A percentile compares a stretch with the other conserved stretches of the same genome.
These are phyloP conservation scores for Naso thynnoides DNA, from an alignment of 2,797 vertebrate genomes.

Conservation along the genomic window DNA sequence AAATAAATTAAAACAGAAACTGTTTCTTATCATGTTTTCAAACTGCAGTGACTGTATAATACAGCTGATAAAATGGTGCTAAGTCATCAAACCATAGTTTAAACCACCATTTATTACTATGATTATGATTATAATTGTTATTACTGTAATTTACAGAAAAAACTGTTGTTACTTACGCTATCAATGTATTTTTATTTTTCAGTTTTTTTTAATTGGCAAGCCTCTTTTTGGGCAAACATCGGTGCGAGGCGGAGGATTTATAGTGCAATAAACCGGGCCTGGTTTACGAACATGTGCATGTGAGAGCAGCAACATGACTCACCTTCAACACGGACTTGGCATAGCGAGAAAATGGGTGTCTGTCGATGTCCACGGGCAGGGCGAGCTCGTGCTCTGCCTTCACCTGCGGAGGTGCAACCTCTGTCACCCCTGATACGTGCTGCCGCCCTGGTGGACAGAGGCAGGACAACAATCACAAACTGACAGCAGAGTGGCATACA, in stretches of 20 bases:
- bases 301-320: not conserved
- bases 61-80: not conserved
- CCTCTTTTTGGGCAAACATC: too few species aligned
- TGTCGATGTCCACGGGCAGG: constrained; percentile 89
- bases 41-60: not conserved
- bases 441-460: constrained; percentile 77
- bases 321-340: constrained; percentile 89
- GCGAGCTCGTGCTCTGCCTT: constrained; percentile 83
- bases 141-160: too few species aligned
- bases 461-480: constrained; percentile 21
- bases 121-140: too few species aligned
- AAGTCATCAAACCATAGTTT: too few species aligned
- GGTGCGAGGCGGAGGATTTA: too few species aligned
- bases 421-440: constrained; percentile 81
- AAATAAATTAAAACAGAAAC: not conserved
- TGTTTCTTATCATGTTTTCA: not conserved
- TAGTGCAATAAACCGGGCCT: not conserved
- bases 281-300: not conserved
- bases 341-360: constrained; percentile 92
- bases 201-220: too few species aligned
- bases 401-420: constrained; percentile 89
- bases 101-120: too few species aligned
- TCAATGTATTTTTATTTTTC: too few species aligned
- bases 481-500: not conserved
- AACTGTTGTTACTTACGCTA: too few species aligned